Evolutionary conservation across 2,888 invertebrate species (phyloP), one percentile per base, ranked within the genome.

Genomic region (Sycophila texana): DNA sequence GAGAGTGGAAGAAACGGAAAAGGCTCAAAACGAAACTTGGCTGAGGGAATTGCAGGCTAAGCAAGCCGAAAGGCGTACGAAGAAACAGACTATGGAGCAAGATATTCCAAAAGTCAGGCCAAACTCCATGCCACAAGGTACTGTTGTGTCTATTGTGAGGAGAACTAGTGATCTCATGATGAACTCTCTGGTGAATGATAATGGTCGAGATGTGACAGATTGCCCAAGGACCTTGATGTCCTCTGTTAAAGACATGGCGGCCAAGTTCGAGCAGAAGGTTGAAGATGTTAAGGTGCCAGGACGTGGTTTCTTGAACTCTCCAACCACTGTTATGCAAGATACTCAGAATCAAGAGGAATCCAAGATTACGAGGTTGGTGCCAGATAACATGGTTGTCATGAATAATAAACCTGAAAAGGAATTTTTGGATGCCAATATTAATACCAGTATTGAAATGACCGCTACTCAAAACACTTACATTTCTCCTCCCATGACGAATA

Each of bases 1-100:
- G 13, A 39, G 39, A 39, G 53, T 68, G 18, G 84, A 84, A 13
- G 88, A 87, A 7, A 88, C 86, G 18, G 88, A 89, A 16, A 88
- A 87, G 5, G 85, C 85, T 16, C 86, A 90, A 53, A 91, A 93
- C 30, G 94, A 94, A 83, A 93, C 92, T 14, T 96, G 96, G 95
- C 89, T 96, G 16, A 93, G 94, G 85, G 96, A 97, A 88, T 89
- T 96, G 51, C 96, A 96, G 90, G 94, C 95, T 0, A 96, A 95
- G 89, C 95, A 96, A 91, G 94, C 93, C 7, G 93, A 94, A 76
- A 89, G 94, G 77, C 90, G 92, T 84, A 91, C 91, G 81, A 93
- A 93, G 91, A 90, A 93, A 65, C 88, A 86, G 20, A 73, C 84
- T 7, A 26, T 85, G 13, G 86, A 88, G 30, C 89, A 90, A 84